Conservation (phyloP, 2,888 invertebrate genomes). For the Cotesia congregata region DNA sequence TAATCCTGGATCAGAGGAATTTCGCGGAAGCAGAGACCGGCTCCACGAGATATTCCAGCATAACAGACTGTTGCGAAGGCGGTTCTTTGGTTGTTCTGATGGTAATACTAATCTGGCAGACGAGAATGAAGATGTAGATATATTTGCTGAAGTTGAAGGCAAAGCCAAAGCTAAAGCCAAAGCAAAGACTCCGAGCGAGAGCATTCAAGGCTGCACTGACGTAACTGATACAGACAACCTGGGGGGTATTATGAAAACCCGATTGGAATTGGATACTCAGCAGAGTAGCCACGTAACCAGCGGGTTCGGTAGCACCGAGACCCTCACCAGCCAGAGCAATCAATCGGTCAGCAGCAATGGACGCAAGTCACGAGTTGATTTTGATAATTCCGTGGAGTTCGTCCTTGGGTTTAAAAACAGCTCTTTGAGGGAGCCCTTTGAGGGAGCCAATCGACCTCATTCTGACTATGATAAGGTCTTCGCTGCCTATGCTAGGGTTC, state of each 20-base stretch:
- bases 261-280: neutral
- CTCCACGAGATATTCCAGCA: constrained; percentile 67
- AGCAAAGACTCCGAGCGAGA: neutral
- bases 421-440: neutral
- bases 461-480: constrained; percentile 40
- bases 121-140: constrained; percentile 48
- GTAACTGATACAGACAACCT: neutral
- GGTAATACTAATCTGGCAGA: constrained; percentile 39
- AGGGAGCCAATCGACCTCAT: neutral
- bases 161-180: neutral
- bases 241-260: constrained; percentile 14
- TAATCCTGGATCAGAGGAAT: constrained; percentile 43
- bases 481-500: constrained; percentile 47
- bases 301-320: constrained; percentile 67
- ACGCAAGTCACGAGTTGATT: constrained; percentile 58
- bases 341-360: constrained; percentile 63
- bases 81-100: constrained; percentile 57
- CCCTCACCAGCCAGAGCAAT: constrained; percentile 66
- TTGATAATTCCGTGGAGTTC: constrained; percentile 58
- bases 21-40: constrained; percentile 61
- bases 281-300: constrained; percentile 11
- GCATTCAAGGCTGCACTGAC: neutral
- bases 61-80: constrained; percentile 62
- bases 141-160: constrained; percentile 48
- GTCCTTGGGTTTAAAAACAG: neutral